These are phyloP conservation scores for Stenoptilia bipunctidactyla DNA, from an alignment of 2,888 invertebrate genomes.

Conservation along the genomic window DNA sequence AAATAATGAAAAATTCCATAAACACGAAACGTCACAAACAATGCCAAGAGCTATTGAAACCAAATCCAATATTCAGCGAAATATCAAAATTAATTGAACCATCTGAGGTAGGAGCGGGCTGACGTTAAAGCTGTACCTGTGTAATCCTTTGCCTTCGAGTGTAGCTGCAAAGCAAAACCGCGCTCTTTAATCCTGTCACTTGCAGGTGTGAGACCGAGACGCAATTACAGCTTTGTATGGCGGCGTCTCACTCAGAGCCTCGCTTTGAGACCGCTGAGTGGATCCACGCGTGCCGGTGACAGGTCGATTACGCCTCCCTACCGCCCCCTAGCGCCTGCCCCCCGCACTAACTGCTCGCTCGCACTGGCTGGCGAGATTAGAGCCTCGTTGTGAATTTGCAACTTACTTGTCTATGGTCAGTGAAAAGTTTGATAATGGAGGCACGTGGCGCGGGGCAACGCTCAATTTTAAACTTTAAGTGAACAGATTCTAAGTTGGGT, in stretches of 20 bases:
- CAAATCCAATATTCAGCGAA: too few relatives aligned
- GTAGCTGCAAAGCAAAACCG: not conserved
- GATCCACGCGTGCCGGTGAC: slow-evolving; percentile 23
- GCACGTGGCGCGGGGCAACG: not conserved
- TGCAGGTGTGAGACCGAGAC: slow-evolving; percentile 6
- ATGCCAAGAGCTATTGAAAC: too few relatives aligned
- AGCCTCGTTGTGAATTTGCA: not conserved
- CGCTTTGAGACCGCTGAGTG: not conserved
- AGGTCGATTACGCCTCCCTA: slow-evolving; percentile 32
- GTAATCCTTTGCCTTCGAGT: slow-evolving; percentile 1
- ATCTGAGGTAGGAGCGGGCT: not conserved
- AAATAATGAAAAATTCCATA: too few relatives aligned
- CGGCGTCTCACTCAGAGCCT: not conserved
- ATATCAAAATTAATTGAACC: not conserved
- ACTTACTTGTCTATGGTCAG: not conserved
- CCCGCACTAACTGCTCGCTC: slow-evolving; percentile 1
- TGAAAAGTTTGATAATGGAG: not conserved
- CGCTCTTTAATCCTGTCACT: slow-evolving; percentile 8
- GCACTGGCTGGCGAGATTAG: not conserved
- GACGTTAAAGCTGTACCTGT: slow-evolving; percentile 1
- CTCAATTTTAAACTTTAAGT: too few relatives aligned
- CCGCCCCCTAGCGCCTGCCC: slow-evolving; percentile 7
- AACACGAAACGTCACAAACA: too few relatives aligned
- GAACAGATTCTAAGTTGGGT: too few relatives aligned
- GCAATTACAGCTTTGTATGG: not conserved